Conservation (phyloP, 1,140 invertebrate species). For the Dinoponera quadriceps region DNA sequence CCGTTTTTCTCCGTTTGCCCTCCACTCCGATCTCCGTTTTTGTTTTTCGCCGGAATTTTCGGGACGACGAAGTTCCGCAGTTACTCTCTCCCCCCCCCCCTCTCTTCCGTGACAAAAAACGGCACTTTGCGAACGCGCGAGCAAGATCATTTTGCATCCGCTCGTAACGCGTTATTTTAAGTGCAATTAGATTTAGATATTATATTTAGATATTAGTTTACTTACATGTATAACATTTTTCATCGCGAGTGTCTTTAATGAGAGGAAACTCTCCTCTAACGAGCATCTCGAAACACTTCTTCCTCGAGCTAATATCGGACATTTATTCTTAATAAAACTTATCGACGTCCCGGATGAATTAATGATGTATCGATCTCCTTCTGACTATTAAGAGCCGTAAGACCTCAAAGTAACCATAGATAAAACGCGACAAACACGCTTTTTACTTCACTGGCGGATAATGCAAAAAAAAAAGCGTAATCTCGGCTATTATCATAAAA, state of each 20-base stretch:
- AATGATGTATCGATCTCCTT: conserved; percentile 22
- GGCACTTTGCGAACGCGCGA: not conserved
- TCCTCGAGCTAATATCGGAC: not conserved
- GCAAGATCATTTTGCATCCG: not conserved
- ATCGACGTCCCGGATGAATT: conserved; percentile 10
- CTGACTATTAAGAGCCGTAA: conserved; percentile 3
- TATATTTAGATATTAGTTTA: too few species aligned
- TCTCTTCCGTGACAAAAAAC: conserved; percentile 14
- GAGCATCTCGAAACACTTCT: conserved; percentile 11
- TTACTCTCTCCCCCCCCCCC: conserved; percentile 17
- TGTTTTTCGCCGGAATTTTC: conserved; percentile 37
- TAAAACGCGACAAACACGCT: not conserved
- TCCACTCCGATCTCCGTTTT: conserved; percentile 34
- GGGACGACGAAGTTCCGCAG: conserved; percentile 32
- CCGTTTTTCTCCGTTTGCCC: conserved; percentile 54
- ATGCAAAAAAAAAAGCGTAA: conserved; percentile 29
- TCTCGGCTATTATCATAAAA: conserved; percentile 25
- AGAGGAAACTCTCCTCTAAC: conserved; percentile 1
- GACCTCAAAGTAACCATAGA: not conserved
- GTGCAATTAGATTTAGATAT: conserved; percentile 24
- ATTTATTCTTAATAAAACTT: conserved; percentile 37
- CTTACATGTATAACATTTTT: not conserved
- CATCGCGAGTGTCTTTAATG: not conserved
- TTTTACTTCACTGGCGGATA: not conserved
- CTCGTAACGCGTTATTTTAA: not conserved